Percentiles rank a stretch among this genome's conserved stretches.
These are phyloP conservation scores for Nothoprocta perdicaria DNA, from an alignment of 2,113 vertebrate genomes.

Conservation along the genomic window DNA sequence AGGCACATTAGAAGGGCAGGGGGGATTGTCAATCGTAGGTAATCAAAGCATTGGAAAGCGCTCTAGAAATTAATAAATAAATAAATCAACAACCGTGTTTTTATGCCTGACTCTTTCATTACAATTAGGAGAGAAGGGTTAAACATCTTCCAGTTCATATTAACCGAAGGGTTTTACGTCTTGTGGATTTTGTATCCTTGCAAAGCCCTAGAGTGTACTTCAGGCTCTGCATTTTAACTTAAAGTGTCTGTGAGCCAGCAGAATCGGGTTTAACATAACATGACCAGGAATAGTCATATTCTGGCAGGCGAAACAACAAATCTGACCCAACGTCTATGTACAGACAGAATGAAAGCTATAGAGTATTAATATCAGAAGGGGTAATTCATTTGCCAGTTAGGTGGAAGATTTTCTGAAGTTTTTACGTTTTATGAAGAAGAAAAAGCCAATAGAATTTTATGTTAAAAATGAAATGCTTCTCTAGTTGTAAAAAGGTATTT, in stretches of 20 bases:
- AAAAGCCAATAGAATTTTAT: background rate
- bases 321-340: background rate
- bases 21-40: constrained; percentile 29
- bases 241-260: constrained; percentile 63
- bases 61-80: constrained; percentile 63
- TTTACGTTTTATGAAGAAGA: background rate
- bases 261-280: constrained; percentile 57
- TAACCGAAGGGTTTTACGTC: constrained; percentile 69
- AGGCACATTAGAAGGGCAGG: constrained; percentile 64
- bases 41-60: constrained; percentile 51
- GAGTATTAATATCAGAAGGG: background rate
- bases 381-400: constrained; percentile 2
- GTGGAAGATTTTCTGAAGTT: background rate
- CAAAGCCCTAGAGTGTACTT: constrained; percentile 73
- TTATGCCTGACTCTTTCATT: constrained; percentile 47
- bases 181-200: constrained; percentile 71
- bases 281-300: background rate
- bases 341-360: constrained; percentile 2
- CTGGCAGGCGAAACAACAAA: constrained; percentile 51
- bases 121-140: constrained; percentile 70
- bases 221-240: constrained; percentile 72
- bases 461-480: background rate
- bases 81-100: constrained; percentile 35
- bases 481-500: background rate
- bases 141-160: constrained; percentile 66